Conservation (phyloP, 2,888 invertebrate genomes). For the Euplagia quadripunctaria region DNA sequence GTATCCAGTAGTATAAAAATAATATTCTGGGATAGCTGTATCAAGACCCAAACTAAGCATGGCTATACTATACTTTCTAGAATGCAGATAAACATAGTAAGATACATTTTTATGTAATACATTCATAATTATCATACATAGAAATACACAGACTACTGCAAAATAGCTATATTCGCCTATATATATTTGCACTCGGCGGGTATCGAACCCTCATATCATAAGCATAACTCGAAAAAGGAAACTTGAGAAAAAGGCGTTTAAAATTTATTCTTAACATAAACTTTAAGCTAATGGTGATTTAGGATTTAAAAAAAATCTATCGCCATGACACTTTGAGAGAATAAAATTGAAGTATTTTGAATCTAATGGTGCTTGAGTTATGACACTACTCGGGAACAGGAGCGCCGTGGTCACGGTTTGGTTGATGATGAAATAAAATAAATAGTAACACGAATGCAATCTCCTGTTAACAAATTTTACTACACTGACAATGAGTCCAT, state of each 20-base stretch:
- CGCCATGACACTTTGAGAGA: too few species aligned
- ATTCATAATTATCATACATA: not conserved
- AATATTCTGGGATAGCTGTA: not conserved
- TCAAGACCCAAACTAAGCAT: not conserved
- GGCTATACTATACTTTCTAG: too few species aligned
- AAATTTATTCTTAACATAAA: not conserved
- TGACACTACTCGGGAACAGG: not conserved
- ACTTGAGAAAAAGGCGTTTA: not conserved
- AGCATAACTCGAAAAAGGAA: not conserved
- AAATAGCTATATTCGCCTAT: too few species aligned
- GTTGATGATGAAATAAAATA: not conserved
- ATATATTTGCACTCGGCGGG: too few species aligned
- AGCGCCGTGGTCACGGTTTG: not conserved
- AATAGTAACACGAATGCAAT: not conserved
- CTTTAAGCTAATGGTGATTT: not conserved
- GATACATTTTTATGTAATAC: not conserved
- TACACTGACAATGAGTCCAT: slow-evolving; percentile 26
- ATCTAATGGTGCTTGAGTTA: not conserved
- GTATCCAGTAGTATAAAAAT: too few species aligned
- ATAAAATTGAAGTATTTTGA: not conserved
- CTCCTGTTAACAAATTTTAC: not conserved
- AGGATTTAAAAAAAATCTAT: too few species aligned
- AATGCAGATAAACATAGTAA: not conserved
- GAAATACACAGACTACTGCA: too few species aligned
- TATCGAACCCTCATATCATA: not conserved